Conservation (phyloP, 2,113 vertebrate genomes). For the Nerophis ophidion region DNA sequence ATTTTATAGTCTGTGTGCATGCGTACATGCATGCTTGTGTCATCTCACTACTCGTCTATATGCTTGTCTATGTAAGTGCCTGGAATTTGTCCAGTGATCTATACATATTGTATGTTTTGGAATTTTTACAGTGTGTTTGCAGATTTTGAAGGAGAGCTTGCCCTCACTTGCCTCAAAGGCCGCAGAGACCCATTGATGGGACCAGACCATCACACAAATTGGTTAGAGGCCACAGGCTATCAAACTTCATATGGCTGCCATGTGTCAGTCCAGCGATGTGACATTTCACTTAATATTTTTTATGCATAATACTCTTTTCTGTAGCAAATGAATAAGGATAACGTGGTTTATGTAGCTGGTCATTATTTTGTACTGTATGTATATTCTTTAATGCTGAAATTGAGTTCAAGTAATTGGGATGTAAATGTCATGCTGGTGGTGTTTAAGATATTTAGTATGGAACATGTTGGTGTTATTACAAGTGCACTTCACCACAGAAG, state of each 20-base stretch:
- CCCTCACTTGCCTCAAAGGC: conserved; percentile 1
- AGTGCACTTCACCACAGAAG: no score
- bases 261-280: conserved; percentile 11
- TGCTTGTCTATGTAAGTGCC: background rate
- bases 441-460: conserved; percentile 1
- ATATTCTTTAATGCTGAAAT: conserved; percentile 10
- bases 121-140: background rate
- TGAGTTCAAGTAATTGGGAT: conserved; percentile 21
- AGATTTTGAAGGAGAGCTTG: conserved; percentile 16
- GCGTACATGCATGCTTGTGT: conserved; percentile 3
- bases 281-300: conserved; percentile 8
- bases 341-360: conserved; percentile 1
- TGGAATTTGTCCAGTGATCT: background rate
- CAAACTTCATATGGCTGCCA: conserved; percentile 32
- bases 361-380: conserved; percentile 12
- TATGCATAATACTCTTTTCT: conserved; percentile 10
- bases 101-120: conserved; percentile 1
- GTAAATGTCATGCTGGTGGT: conserved; percentile 7
- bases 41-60: background rate
- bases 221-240: conserved; percentile 26
- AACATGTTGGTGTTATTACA: no score
- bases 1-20: conserved; percentile 30
- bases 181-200: conserved; percentile 10
- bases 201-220: conserved; percentile 20
- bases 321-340: conserved; percentile 9